Evolutionary conservation across 2,797 vertebrate genomes (phyloP).

Genomic region (Buphagus erythrorhynchus): DNA sequence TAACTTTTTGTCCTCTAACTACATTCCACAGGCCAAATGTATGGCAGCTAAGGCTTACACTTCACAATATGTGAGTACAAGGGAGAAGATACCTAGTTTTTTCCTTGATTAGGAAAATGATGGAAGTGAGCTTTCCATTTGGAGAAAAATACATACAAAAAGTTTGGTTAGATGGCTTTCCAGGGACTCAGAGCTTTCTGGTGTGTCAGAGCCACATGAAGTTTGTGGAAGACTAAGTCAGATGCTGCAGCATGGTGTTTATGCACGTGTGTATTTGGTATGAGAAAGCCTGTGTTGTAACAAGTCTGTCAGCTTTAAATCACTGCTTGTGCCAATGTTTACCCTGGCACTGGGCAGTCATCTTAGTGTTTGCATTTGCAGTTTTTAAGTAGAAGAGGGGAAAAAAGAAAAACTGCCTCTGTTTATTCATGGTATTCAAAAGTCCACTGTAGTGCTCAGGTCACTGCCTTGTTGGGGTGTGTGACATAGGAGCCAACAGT

Average conservation of each 20-base stretch:
- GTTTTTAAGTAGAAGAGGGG: neutral
- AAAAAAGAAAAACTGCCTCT: neutral
- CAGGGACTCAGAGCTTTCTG: neutral
- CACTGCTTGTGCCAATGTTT: neutral
- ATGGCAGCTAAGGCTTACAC: neutral
- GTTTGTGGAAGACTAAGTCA: neutral
- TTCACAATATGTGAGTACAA: neutral
- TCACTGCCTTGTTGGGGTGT: fast-evolving
- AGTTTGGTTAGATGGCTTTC: neutral
- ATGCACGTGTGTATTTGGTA: fast-evolving
- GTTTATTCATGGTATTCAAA: slow-evolving; percentile 3
- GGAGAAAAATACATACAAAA: neutral
- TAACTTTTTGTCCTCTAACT: neutral
- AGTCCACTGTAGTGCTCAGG: neutral
- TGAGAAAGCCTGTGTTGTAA: neutral
- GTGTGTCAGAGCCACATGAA: neutral
- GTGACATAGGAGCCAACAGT: neutral
- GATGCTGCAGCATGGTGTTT: neutral
- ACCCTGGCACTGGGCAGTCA: neutral
- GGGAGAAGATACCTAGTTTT: neutral
- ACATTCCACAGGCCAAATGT: neutral
- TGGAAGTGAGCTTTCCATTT: neutral
- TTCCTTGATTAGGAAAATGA: neutral
- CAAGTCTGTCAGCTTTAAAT: neutral
- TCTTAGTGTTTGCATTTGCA: neutral